Evolutionary conservation across 2,888 invertebrate genomes (phyloP).

Genomic region (Papilio protenor): DNA sequence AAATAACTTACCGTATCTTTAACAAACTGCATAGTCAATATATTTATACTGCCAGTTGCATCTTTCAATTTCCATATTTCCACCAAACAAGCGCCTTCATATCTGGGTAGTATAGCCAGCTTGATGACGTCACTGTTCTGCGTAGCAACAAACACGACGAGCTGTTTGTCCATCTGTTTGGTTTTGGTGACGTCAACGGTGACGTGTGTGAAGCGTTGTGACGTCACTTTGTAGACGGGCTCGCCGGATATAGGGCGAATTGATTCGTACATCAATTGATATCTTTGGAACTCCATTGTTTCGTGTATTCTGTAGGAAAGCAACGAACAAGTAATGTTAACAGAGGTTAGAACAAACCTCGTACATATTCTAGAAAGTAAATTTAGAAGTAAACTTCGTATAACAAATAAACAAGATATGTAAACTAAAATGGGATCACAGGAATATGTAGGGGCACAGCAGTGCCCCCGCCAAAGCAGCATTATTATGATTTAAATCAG

Average conservation of each 20-base stretch:
- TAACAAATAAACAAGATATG: too few relatives aligned
- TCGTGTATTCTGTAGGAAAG: slow-evolving; percentile 68
- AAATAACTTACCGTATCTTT: slow-evolving; percentile 87
- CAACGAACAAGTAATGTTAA: too few relatives aligned
- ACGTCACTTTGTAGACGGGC: slow-evolving; percentile 88
- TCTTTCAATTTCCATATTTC: slow-evolving; percentile 92
- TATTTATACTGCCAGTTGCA: slow-evolving; percentile 79
- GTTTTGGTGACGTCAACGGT: slow-evolving; percentile 92
- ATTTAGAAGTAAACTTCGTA: too few relatives aligned
- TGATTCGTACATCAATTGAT: slow-evolving; percentile 94
- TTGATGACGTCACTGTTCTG: slow-evolving; percentile 91
- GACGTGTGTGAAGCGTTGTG: slow-evolving; percentile 90
- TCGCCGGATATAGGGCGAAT: slow-evolving; percentile 89
- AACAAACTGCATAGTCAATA: slow-evolving; percentile 90
- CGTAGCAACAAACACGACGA: slow-evolving; percentile 93
- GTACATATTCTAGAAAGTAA: too few relatives aligned
- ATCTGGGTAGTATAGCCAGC: slow-evolving; percentile 88
- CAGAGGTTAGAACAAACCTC: too few relatives aligned
- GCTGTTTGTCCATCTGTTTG: slow-evolving; percentile 87
- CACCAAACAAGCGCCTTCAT: slow-evolving; percentile 90
- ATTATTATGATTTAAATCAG: too few relatives aligned
- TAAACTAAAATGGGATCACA: too few relatives aligned
- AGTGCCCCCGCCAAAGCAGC: too few relatives aligned
- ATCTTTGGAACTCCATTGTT: slow-evolving; percentile 87
- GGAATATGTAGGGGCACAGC: too few relatives aligned